Evolutionary conservation across 53 echinoderm and acorn worm species (phyloP).

Genomic region (Actinopyga echinites): DNA sequence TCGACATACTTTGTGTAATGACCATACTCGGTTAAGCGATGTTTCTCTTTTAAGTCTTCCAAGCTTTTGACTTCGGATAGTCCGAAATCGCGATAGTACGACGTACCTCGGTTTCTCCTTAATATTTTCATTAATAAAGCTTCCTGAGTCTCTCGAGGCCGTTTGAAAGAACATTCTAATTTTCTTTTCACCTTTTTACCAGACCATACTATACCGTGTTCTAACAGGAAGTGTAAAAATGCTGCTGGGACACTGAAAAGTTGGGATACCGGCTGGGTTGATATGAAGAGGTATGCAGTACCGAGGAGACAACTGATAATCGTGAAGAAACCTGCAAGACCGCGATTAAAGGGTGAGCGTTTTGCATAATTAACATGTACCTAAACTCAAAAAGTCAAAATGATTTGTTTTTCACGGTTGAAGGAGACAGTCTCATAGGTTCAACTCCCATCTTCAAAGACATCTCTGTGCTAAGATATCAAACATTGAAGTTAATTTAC

Average conservation of each 20-base stretch:
- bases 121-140: neutral
- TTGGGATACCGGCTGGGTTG: neutral
- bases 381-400: no score
- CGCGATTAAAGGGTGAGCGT: neutral
- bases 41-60: neutral
- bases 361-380: no score
- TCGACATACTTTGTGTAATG: neutral
- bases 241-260: neutral
- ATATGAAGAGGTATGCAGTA: neutral
- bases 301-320: neutral
- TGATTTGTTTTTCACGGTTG: no score
- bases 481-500: no score
- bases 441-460: no score
- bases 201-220: neutral
- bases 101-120: neutral
- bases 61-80: neutral
- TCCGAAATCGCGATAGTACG: neutral
- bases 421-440: no score
- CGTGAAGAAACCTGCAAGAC: neutral
- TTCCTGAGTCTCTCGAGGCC: neutral
- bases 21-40: neutral
- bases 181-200: neutral
- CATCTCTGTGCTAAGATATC: no score
- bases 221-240: neutral
- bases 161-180: neutral